Evolutionary conservation across 2,888 invertebrate genomes (phyloP), one percentile per base, ranked within the genome.

Genomic region (Hymenopus coronatus): DNA sequence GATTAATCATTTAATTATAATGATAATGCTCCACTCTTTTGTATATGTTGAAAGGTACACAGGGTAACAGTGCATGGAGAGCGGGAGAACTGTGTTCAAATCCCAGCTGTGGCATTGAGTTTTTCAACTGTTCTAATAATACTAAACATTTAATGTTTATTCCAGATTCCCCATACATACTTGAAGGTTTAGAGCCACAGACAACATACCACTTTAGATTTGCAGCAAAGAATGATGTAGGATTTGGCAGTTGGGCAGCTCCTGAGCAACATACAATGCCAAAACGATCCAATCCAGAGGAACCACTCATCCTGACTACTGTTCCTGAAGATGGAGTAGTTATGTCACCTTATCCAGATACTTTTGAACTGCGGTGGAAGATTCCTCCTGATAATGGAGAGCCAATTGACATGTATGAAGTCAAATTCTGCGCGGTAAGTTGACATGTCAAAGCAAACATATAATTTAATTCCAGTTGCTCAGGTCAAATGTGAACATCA

Each of bases 301-400:
- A 95, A 91, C 97, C 97, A 3, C 94, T 94, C 91, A 95, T 96
- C 89, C 92, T 95, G 86, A 93, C 94, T 85, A 88, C 91, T 20
- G 92, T 92, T 25, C 93, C 89, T 15, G 94, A 94, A 33, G 94
- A 94, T 84, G 92, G 93, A 40, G 94, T 95, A 27, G 94, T 95
- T 0, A 93, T 93, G 6, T 96, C 96, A 83, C 94, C 94, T 83
- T 97, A 96, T 93, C 96, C 96, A 40, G 96, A 97, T 93, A 96
- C 96, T 92, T 98, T 96, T 92, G 97, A 97, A 92, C 93, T 98
- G 28, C 95, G 96, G 92, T 98, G 98, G 98, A 96, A 95, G 91
- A 96, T 97, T 88, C 98, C 98, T 0, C 96, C 96, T 88, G 97
- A 98, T 92, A 98, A 98, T 93, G 98, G 98, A 14, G 97, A 97